Evolutionary conservation across 2,797 vertebrate species (phyloP).

Genomic region (Trachops cirrhosus): DNA sequence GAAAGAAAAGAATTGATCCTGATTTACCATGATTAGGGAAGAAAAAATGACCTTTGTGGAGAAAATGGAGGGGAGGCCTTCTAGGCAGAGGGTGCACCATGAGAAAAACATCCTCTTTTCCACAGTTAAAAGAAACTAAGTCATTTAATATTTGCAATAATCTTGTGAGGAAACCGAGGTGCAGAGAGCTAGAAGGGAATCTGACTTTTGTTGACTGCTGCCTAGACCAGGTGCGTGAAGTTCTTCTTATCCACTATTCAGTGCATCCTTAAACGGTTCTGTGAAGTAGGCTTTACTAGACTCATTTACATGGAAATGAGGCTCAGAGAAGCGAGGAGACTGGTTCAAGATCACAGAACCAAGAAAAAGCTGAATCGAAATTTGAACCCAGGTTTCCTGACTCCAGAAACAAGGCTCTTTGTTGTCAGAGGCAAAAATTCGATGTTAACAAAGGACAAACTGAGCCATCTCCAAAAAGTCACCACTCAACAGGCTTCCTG

Average conservation of each 20-base stretch:
- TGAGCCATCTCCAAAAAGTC: neutral
- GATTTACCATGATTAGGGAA: neutral
- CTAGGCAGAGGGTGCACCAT: neutral
- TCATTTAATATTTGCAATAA: neutral
- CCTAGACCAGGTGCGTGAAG: neutral
- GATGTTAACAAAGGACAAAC: neutral
- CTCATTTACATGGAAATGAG: neutral
- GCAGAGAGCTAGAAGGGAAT: neutral
- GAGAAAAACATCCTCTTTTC: neutral
- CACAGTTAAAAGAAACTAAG: neutral
- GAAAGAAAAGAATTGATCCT: neutral
- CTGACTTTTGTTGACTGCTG: neutral
- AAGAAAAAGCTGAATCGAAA: neutral
- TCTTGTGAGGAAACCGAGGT: neutral
- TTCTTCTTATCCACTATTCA: neutral
- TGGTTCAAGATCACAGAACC: neutral
- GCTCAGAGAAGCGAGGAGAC: neutral
- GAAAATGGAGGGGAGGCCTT: neutral
- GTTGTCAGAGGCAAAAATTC: rapidly evolving
- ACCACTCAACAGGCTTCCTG: neutral
- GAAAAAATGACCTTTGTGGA: neutral
- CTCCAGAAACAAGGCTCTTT: neutral
- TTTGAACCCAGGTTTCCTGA: neutral
- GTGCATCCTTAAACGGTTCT: neutral
- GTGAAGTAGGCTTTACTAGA: neutral